A percentile compares a stretch with the other conserved stretches of the same genome.
phyloP scores from a whole-genome alignment of 2,888 invertebrate species.

The Netelia melanura region DNA sequence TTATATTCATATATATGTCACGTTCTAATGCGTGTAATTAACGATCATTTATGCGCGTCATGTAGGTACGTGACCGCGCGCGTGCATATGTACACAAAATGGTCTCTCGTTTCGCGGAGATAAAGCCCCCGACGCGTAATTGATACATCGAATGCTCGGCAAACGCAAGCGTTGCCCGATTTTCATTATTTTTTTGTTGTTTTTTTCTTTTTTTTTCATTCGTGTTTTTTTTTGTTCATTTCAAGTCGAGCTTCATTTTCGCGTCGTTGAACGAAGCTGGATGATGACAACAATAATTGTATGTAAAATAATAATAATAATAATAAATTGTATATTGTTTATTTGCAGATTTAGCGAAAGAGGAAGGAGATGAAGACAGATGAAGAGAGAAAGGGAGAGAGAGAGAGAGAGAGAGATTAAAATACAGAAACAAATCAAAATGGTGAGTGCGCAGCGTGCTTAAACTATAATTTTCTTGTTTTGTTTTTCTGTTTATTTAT shows the following conservation, averaged over 20 bases:
- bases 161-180: background rate
- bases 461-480: constrained; percentile 39
- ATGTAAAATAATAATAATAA: constrained; percentile 23
- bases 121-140: constrained; percentile 40
- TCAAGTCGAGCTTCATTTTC: background rate
- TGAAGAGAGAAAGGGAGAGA: constrained; percentile 34
- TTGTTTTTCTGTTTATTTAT: constrained; percentile 4
- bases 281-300: background rate
- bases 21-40: constrained; percentile 57
- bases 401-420: background rate
- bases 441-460: constrained; percentile 62
- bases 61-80: constrained; percentile 10
- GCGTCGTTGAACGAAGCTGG: constrained; percentile 25
- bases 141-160: constrained; percentile 6
- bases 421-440: constrained; percentile 31
- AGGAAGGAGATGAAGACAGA: constrained; percentile 17
- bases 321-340: background rate
- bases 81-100: constrained; percentile 11
- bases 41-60: constrained; percentile 56
- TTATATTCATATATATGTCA: constrained; percentile 3
- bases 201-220: background rate
- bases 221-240: background rate
- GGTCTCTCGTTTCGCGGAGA: background rate
- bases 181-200: background rate
- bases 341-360: constrained; percentile 9